Base-by-base conservation (phyloP, 1,140 invertebrate species). In the Zaprionus ornatus region DNA sequence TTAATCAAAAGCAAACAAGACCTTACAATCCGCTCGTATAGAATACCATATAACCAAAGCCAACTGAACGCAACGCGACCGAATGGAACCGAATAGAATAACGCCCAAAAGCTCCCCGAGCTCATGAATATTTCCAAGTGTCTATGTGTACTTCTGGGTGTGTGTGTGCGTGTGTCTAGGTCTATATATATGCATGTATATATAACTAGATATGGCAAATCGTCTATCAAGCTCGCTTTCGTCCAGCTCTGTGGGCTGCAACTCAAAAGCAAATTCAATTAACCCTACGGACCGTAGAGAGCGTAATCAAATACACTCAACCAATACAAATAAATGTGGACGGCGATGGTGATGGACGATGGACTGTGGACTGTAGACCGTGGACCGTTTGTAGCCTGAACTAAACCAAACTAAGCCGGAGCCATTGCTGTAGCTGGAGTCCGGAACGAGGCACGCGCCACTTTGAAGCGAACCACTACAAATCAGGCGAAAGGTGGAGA, bases 221-320 rank as follows among this genome's bases (percentile, higher is more conserved):
- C 57, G 42, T 50, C 59, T 50, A 70, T 62, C 72, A 55, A 68
- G 13, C 48, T 62, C 23, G 45, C 40, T 15, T 9, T 56, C 13
- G 27, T 55, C 19, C 40, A 35, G 50, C 60, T 19, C 42, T 57
- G 57, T 54, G 65, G 65, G 56, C 61, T 59, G 80, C 75, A 74
- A 80, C 83, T 88, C 63, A 60, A 87, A 80, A 83, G 80, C 80
- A 87, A 87, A 88, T 87, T 87, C 83, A 87, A 87, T 87, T 87
- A 88, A 87, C 83, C 83, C 84, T 88, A 83, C 83, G 86, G 83
- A 83, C 70, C 84, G 77, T 87, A 84, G 84, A 86, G 83, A 87
- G 83, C 77, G 72, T 86, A 87, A 86, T 85, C 83, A 87, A 87
- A 87, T 88, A 87, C 80, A 87, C 83, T 87, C 83, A 88, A 76